phyloP scores from a whole-genome alignment of 2,113 vertebrate genomes.

The Todiramphus saurophagus region DNA sequence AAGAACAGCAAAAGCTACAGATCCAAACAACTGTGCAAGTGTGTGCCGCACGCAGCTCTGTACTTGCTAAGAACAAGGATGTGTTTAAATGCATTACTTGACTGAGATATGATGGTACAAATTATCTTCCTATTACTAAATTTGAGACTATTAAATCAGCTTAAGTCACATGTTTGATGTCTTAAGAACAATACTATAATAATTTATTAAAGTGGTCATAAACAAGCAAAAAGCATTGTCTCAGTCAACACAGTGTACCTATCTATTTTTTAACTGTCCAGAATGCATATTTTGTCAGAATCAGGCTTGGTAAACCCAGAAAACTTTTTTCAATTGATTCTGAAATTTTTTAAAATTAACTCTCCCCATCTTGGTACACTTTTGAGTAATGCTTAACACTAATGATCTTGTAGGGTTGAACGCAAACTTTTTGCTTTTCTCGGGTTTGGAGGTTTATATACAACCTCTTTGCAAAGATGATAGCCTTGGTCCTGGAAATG shows the following conservation, averaged over 20 bases:
- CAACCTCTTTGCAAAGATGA: not conserved
- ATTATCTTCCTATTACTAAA: not conserved
- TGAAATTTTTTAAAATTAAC: not conserved
- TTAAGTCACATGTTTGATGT: not conserved
- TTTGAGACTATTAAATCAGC: not conserved
- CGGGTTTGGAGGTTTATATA: not conserved
- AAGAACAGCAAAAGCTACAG: not conserved
- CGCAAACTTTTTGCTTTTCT: not conserved
- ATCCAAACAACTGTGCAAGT: not conserved
- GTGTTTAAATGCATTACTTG: not conserved
- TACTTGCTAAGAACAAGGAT: not conserved
- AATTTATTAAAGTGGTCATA: not conserved
- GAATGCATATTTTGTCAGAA: not conserved
- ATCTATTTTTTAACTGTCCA: not conserved
- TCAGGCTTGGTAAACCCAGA: not conserved
- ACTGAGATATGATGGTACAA: not conserved
- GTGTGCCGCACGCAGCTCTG: not conserved
- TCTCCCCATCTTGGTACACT: not conserved
- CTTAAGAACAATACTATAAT: not conserved
- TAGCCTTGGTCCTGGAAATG: not conserved
- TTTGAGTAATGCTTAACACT: not conserved
- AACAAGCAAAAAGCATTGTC: not conserved
- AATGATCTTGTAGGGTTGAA: not conserved
- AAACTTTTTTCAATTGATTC: not conserved
- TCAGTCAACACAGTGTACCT: not conserved